Conservation (phyloP, 2,797 vertebrate species). For the Capromys pilorides region DNA sequence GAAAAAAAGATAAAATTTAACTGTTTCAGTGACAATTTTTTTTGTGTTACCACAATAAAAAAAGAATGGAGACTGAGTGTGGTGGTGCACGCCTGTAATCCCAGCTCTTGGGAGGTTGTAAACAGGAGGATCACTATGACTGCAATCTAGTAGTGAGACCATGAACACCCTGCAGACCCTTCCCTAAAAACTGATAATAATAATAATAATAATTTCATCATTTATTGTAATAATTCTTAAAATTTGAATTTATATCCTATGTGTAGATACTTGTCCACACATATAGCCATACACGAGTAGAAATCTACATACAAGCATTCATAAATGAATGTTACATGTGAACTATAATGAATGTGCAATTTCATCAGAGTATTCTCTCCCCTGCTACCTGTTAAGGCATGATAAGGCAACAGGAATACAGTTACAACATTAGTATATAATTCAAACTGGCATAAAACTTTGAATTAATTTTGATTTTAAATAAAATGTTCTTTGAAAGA, state of each 20-base stretch:
- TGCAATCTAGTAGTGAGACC: no score
- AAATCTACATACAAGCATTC: no score
- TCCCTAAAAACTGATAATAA: no score
- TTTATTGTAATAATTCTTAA: neutral
- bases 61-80: no score
- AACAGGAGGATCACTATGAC: no score
- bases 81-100: no score
- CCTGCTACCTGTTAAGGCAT: neutral
- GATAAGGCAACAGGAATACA: neutral
- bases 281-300: neutral
- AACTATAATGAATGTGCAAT: neutral
- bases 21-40: no score
- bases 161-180: no score
- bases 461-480: conserved; percentile 42
- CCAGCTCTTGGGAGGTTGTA: no score
- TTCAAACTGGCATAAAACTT: neutral
- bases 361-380: neutral
- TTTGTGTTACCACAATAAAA: no score
- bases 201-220: neutral
- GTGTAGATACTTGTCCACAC: neutral
- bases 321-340: no score
- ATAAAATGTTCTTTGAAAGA: conserved; percentile 9
- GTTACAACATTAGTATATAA: neutral
- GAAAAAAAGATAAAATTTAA: no score
- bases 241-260: neutral